Evolutionary conservation across 2,888 invertebrate genomes (phyloP).

Genomic region (Philhelius pedissequus): DNA sequence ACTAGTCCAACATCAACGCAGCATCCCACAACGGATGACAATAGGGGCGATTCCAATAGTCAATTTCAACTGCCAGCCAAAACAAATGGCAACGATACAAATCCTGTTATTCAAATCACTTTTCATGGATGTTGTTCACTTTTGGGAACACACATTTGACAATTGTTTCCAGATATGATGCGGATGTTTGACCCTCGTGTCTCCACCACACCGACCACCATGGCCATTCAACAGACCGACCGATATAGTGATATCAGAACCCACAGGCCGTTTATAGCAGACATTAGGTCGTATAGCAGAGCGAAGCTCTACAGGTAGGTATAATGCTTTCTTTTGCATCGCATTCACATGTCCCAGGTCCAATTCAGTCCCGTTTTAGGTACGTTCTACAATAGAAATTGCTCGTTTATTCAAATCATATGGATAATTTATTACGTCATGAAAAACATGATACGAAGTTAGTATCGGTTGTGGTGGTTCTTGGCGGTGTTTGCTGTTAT

Average conservation of each 20-base stretch:
- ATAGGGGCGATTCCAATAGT: constrained; percentile 12
- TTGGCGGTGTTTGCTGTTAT: not conserved
- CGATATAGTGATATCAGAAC: not conserved
- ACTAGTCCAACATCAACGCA: constrained; percentile 30
- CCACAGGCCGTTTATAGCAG: not conserved
- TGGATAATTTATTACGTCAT: constrained; percentile 62
- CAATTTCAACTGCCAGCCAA: constrained; percentile 1
- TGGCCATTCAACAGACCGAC: not conserved
- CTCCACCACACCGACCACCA: not conserved
- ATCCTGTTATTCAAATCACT: constrained; percentile 54
- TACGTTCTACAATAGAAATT: constrained; percentile 42
- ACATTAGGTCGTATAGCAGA: not conserved
- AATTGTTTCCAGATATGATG: not conserved
- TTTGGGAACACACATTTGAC: constrained; percentile 17
- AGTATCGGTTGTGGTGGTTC: not conserved
- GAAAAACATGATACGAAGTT: constrained; percentile 41
- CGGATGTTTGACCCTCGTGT: not conserved
- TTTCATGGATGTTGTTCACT: constrained; percentile 21
- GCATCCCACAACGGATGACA: constrained; percentile 22
- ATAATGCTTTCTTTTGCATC: not conserved
- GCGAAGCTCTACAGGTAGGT: constrained; percentile 40
- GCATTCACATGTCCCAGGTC: not conserved
- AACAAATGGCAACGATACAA: constrained; percentile 44
- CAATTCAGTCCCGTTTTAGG: not conserved
- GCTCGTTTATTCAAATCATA: constrained; percentile 61